Evolutionary conservation across 2,797 vertebrate species (phyloP).

Genomic region (Acipenser transmontanus): DNA sequence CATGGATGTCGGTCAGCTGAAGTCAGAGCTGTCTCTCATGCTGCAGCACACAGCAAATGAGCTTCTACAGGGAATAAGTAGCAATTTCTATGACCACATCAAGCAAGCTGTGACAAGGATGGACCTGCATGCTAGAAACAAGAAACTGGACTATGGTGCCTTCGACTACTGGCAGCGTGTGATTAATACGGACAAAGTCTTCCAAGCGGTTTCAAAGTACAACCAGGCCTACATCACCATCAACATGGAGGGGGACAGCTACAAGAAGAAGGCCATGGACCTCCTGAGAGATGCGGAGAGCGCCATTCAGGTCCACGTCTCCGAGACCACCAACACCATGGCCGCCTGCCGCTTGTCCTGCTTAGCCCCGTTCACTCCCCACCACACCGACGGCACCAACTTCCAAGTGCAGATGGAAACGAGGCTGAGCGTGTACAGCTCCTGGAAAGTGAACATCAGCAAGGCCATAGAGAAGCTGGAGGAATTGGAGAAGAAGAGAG

Average conservation of each 20-base stretch:
- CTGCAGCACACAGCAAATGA: slow-evolving; percentile 5
- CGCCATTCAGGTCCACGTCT: slow-evolving; percentile 15
- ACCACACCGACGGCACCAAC: slow-evolving; percentile 17
- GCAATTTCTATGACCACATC: slow-evolving; percentile 28
- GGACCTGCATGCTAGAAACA: slow-evolving; percentile 22
- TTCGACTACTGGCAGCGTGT: slow-evolving; percentile 22
- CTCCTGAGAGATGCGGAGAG: slow-evolving; percentile 18
- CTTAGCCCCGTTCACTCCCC: slow-evolving; percentile 16
- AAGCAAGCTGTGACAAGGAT: slow-evolving; percentile 28
- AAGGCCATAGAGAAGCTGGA: slow-evolving; percentile 19
- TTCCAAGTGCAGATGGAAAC: slow-evolving; percentile 26
- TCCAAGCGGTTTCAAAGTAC: slow-evolving; percentile 29
- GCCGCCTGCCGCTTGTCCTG: slow-evolving; percentile 19
- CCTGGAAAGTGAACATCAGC: slow-evolving; percentile 20
- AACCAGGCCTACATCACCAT: slow-evolving; percentile 32
- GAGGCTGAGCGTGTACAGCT: slow-evolving; percentile 24
- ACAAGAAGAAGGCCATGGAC: slow-evolving; percentile 19
- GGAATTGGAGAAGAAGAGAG: slow-evolving; percentile 16
- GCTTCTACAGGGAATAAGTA: slow-evolving; percentile 15
- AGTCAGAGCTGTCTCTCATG: slow-evolving; percentile 12
- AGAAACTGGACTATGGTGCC: slow-evolving; percentile 20
- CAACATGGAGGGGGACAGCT: slow-evolving; percentile 16
- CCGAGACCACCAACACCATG: slow-evolving; percentile 26
- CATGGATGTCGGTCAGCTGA: slow-evolving; percentile 10
- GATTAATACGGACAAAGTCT: slow-evolving; percentile 18